Evolutionary conservation across 2,888 invertebrate species (phyloP), one percentile per base, ranked within the genome.

Genomic region (Troilus luridus): DNA sequence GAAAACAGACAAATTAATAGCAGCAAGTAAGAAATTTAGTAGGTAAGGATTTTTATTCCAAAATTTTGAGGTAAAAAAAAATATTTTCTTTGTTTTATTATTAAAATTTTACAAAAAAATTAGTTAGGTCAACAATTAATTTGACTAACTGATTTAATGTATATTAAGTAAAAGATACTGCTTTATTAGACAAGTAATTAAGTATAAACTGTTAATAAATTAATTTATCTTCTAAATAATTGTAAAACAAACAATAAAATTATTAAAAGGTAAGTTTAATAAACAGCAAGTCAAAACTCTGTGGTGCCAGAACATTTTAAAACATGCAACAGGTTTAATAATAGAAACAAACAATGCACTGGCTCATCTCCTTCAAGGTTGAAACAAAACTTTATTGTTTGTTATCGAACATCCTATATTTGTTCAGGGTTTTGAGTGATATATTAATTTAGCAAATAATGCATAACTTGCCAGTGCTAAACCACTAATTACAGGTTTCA

Each of bases 331-430:
- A 24, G 24, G 72, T 72, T 27, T 72, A 72, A 72, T 72, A 72
- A 72, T 72, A 72, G 72, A 72, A 72, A 27, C 72, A 72, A 72
- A 72, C 72, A 72, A 72, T 72, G 72, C 27, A 72, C 24, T 72
- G 72, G 24, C 72, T 72, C 72, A 72, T 72, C 72, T 72, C 12
- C 72, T 72, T 19, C 72, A 72, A 72, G 72, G 72, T 72, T 72
- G 72, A 27, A 72, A 24, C 8, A 72, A 72, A 7, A 72, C 12
- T 72, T 72, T 27, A 27, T 27, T 14, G 24, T 72, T 72, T 72
- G 72, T 27, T 72, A 27, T 72, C 72, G 72, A 72, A 5, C 27
- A 72, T 72, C 24, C 3, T 27, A 27, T 72, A 72, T 72, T 72
- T 72, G 8, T 7, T 27, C 27, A 72, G 72, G 17, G 17, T 17